A percentile compares a stretch with the other conserved stretches of the same genome.
These are phyloP conservation scores for Urocynchramus pylzowi DNA, from an alignment of 2,113 vertebrate genomes.

Conservation along the genomic window DNA sequence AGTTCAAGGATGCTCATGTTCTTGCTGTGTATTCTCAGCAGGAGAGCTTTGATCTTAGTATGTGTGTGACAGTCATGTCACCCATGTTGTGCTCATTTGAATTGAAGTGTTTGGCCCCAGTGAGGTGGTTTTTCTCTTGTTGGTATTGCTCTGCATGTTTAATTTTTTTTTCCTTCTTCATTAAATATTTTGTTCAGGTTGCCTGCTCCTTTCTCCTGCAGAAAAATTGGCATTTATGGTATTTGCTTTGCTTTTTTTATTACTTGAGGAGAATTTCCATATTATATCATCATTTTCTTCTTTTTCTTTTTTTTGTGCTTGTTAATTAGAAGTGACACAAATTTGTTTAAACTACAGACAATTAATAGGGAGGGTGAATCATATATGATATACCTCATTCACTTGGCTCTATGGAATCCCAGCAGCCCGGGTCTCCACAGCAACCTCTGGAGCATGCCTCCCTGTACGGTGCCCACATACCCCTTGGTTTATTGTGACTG, in stretches of 20 bases:
- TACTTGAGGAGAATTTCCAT: neutral
- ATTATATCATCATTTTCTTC: neutral
- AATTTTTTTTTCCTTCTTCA: constrained; percentile 10
- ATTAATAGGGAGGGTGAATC: neutral
- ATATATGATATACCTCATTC: neutral
- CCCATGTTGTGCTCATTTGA: constrained; percentile 7
- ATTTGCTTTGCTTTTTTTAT: neutral
- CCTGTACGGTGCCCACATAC: neutral
- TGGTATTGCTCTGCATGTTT: neutral
- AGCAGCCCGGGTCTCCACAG: neutral
- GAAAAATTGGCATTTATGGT: neutral
- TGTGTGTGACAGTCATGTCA: neutral
- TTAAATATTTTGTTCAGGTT: constrained; percentile 34
- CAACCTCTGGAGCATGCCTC: neutral
- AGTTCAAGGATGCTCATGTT: constrained; percentile 41
- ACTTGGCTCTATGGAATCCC: neutral
- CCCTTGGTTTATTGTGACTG: neutral
- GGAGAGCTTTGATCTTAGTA: constrained; percentile 31
- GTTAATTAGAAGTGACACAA: neutral
- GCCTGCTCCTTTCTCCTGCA: neutral
- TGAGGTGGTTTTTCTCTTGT: constrained; percentile 4
- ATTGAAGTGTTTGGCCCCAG: neutral
- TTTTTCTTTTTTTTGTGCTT: neutral
- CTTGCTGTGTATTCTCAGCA: constrained; percentile 15
- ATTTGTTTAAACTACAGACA: neutral